Evolutionary conservation across 2,113 vertebrate species (phyloP).

Genomic region (Henicopernis longicauda): DNA sequence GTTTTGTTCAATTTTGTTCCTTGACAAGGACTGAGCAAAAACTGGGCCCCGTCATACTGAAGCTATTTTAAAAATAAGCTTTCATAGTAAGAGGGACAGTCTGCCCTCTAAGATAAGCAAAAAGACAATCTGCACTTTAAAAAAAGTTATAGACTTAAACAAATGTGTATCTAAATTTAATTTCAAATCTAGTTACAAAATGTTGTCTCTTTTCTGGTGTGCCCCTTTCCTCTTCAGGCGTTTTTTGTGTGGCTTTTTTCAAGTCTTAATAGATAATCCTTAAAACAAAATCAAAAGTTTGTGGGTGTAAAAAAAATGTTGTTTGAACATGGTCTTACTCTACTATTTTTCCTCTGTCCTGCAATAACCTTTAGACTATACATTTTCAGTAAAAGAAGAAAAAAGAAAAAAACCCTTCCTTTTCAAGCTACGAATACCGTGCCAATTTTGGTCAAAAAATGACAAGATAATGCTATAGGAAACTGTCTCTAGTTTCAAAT

Average conservation of each 20-base stretch:
- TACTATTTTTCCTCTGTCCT: not conserved
- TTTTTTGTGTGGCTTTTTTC: not conserved
- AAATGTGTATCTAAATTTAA: not conserved
- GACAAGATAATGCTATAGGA: not conserved
- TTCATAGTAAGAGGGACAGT: not conserved
- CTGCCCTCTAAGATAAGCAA: not conserved
- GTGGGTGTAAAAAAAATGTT: not conserved
- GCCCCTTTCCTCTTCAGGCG: not conserved
- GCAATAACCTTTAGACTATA: not conserved
- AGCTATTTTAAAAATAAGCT: not conserved
- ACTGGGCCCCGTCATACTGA: not conserved
- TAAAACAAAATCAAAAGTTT: not conserved
- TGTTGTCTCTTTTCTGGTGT: not conserved
- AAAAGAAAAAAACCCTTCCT: accelerated
- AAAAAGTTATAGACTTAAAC: not conserved
- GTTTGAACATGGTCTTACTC: not conserved
- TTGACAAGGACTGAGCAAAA: not conserved
- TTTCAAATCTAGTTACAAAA: not conserved
- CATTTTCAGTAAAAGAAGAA: not conserved
- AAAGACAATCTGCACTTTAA: not conserved
- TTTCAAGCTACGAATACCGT: not conserved
- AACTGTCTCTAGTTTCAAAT: not conserved
- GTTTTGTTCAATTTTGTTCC: not conserved
- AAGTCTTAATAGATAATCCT: not conserved
- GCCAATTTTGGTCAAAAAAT: not conserved